phyloP scores from a whole-genome alignment of 2,888 invertebrate species.

The Ptychoptera albimana region DNA sequence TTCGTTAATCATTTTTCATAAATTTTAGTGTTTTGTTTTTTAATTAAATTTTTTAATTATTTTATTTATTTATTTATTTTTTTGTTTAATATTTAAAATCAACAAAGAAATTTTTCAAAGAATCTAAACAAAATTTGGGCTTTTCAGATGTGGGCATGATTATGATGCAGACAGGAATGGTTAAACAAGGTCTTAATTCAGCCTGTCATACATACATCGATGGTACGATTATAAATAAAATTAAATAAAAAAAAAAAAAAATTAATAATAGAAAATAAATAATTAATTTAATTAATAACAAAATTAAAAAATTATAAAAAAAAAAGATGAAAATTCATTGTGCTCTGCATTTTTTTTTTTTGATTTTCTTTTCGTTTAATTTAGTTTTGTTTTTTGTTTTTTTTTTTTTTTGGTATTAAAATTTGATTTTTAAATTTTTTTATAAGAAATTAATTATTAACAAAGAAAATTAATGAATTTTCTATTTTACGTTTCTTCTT shows the following conservation, averaged over 20 bases:
- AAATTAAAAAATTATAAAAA: neutral
- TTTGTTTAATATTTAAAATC: too few relatives aligned
- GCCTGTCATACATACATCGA: conserved; percentile 56
- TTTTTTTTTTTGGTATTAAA: neutral
- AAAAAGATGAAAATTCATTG: conserved; percentile 1
- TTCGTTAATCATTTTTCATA: conserved; percentile 1
- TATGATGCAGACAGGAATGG: conserved; percentile 93
- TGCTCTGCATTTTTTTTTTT: conserved; percentile 3
- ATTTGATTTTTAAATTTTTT: neutral
- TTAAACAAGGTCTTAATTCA: conserved; percentile 75
- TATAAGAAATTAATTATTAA: too few relatives aligned
- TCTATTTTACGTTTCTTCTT: too few relatives aligned
- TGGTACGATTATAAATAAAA: conserved; percentile 45
- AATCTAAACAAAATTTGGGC: conserved; percentile 15
- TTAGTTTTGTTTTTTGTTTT: neutral
- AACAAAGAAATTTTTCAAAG: too few relatives aligned
- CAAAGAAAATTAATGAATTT: too few relatives aligned
- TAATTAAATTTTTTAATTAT: conserved; percentile 7
- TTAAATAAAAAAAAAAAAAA: conserved; percentile 7
- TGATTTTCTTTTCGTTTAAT: neutral
- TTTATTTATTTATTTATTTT: conserved; percentile 7
- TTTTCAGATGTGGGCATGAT: conserved; percentile 87
- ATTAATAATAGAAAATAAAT: conserved; percentile 1
- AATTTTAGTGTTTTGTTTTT: conserved; percentile 6
- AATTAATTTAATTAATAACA: neutral